phyloP scores from a whole-genome alignment of 2,888 invertebrate species.

The Diadromus collaris region DNA sequence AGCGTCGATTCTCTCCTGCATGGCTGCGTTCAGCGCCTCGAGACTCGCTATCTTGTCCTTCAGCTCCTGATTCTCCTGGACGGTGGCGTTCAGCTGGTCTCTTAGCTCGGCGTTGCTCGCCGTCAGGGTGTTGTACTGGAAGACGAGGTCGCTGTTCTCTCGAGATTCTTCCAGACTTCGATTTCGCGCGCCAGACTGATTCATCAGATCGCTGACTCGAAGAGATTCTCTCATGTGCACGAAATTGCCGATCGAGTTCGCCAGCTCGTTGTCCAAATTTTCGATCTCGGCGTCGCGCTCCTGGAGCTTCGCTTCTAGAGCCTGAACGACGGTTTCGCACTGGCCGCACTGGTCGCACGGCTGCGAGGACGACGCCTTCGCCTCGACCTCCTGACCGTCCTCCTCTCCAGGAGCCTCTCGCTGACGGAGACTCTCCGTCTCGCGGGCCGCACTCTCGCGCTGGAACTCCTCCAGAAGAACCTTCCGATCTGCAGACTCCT shows the following conservation, averaged over 20 bases:
- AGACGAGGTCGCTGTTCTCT: constrained; percentile 82
- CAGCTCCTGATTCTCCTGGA: constrained; percentile 82
- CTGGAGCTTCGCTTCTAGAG: constrained; percentile 86
- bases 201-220: constrained; percentile 84
- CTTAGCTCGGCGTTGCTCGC: constrained; percentile 85
- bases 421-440: constrained; percentile 43
- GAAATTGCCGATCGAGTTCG: constrained; percentile 84
- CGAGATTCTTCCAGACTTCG: constrained; percentile 83
- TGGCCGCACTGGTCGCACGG: constrained; percentile 73
- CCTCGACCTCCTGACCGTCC: constrained; percentile 28
- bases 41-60: constrained; percentile 82
- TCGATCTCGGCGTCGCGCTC: constrained; percentile 89
- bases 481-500: constrained; percentile 74
- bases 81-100: constrained; percentile 82
- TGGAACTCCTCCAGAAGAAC: constrained; percentile 68
- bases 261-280: constrained; percentile 85
- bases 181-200: constrained; percentile 68
- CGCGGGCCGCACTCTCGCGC: constrained; percentile 61
- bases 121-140: constrained; percentile 84
- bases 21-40: constrained; percentile 79
- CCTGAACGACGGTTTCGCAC: constrained; percentile 74
- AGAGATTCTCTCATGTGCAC: constrained; percentile 86
- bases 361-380: constrained; percentile 36
- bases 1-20: constrained; percentile 78
- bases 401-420: constrained; percentile 48